A percentile compares a stretch with the other conserved stretches of the same genome.
Conservation (phyloP, 2,888 invertebrate species). For the Thyatira batis region DNA sequence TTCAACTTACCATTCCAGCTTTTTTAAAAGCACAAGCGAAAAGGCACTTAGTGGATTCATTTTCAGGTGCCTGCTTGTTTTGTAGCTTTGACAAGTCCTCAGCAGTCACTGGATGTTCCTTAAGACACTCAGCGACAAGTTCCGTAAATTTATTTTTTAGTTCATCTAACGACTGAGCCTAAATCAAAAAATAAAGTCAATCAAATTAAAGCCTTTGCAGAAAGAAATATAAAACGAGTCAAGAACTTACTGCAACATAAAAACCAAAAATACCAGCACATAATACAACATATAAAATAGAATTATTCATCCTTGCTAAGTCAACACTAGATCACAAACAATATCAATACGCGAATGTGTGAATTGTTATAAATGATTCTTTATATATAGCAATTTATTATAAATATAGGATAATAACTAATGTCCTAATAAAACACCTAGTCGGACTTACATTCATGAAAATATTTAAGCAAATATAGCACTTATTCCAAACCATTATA, state of each 20-base stretch:
- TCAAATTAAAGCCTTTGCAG: too few relatives aligned
- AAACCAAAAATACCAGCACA: neutral
- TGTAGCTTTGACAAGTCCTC: slow-evolving; percentile 46
- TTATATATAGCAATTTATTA: slow-evolving; percentile 37
- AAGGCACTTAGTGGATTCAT: slow-evolving; percentile 60
- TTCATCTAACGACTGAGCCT: slow-evolving; percentile 39
- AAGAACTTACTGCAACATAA: neutral
- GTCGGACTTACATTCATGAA: slow-evolving; percentile 12
- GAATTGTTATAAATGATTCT: slow-evolving; percentile 38
- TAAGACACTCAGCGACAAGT: slow-evolving; percentile 47
- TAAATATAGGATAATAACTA: slow-evolving; percentile 15
- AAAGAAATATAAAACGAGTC: neutral
- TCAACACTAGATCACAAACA: slow-evolving; percentile 9
- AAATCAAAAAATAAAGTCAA: slow-evolving; percentile 4
- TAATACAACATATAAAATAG: slow-evolving; percentile 9
- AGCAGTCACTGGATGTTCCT: slow-evolving; percentile 36
- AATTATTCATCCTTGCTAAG: slow-evolving; percentile 26
- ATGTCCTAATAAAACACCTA: slow-evolving; percentile 10
- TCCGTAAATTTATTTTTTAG: slow-evolving; percentile 47
- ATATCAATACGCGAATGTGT: slow-evolving; percentile 46
- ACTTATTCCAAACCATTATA: slow-evolving; percentile 17
- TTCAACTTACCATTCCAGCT: slow-evolving; percentile 65
- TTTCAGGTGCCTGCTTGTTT: slow-evolving; percentile 51
- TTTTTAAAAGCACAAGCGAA: slow-evolving; percentile 74
- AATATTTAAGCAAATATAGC: neutral